A percentile compares a stretch with the other conserved stretches of the same genome.
Evolutionary conservation across 2,113 vertebrate genomes (phyloP).

Genomic region (Lepidothrix coronata): DNA sequence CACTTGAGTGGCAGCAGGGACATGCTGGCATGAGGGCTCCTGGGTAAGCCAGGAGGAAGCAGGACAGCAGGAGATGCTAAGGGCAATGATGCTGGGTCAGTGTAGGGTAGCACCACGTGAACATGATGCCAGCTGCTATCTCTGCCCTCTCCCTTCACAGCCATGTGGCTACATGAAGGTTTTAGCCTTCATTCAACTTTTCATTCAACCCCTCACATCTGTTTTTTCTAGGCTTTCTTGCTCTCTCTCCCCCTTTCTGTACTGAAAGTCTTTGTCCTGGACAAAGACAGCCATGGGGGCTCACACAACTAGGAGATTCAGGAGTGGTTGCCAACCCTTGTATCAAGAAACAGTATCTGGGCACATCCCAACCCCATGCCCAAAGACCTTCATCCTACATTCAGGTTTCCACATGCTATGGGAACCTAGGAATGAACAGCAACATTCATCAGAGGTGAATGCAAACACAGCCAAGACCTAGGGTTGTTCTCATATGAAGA

Average conservation of each 20-base stretch:
- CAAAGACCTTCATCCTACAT: neutral
- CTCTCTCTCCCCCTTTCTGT: neutral
- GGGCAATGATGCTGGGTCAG: neutral
- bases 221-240: neutral
- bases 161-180: neutral
- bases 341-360: neutral
- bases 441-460: neutral
- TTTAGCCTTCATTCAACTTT: neutral
- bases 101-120: neutral
- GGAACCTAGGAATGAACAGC: neutral
- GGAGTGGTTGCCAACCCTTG: fast-evolving
- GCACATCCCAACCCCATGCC: fast-evolving
- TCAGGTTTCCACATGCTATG: neutral
- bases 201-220: neutral
- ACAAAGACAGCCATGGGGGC: neutral
- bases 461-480: neutral
- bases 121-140: neutral
- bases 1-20: conserved; percentile 47
- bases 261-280: neutral
- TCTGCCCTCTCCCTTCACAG: neutral
- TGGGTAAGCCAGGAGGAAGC: neutral
- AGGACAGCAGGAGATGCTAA: conserved; percentile 1
- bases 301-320: neutral
- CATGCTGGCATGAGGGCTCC: neutral
- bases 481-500: neutral